A percentile compares a stretch with the other conserved stretches of the same genome.
Evolutionary conservation across 2,797 vertebrate genomes (phyloP).

Genomic region (Dendrocincla tyrannina): DNA sequence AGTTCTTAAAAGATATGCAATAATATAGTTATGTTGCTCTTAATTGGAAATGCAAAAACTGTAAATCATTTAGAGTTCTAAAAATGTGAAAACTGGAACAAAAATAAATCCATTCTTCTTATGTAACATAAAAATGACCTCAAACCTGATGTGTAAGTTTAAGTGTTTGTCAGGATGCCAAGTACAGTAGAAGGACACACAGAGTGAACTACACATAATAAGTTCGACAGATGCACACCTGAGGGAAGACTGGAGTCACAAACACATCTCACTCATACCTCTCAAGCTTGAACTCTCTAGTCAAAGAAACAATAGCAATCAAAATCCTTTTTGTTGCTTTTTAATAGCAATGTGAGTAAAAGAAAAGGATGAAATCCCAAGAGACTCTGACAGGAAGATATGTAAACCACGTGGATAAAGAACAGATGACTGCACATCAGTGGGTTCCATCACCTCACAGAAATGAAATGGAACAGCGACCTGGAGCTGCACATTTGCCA

Average conservation of each 20-base stretch:
- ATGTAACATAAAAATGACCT: background rate
- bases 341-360: background rate
- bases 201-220: background rate
- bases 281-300: background rate
- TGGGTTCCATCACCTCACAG: background rate
- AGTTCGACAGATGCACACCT: background rate
- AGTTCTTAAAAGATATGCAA: background rate
- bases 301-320: background rate
- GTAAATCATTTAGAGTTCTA: background rate
- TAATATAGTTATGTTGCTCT: conserved; percentile 16
- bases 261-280: background rate
- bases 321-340: background rate
- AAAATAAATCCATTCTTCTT: conserved; percentile 20
- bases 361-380: background rate
- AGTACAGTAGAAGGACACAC: background rate
- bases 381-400: background rate
- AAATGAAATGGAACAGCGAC: background rate
- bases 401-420: background rate
- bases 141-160: background rate
- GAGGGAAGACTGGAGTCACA: background rate
- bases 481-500: background rate
- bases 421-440: background rate
- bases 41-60: conserved; percentile 32
- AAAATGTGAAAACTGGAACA: background rate
- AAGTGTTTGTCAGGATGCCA: background rate